Evolutionary conservation across 2,113 vertebrate genomes (phyloP).

Genomic region (Percopsis transmontana): DNA sequence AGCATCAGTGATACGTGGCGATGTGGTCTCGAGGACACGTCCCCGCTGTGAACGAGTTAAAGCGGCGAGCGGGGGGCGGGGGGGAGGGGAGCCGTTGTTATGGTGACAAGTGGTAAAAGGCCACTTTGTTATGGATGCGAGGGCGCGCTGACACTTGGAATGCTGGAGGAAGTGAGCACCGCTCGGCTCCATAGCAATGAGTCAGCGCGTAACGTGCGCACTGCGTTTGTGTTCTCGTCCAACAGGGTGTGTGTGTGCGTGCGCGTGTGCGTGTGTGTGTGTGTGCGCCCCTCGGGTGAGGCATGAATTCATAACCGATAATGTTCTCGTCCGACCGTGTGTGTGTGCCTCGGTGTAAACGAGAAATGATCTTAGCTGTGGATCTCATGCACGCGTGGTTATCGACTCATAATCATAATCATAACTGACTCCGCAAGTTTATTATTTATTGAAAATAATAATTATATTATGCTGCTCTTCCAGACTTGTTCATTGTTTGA

Average conservation of each 20-base stretch:
- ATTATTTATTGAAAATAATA: background rate
- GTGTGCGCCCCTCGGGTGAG: background rate
- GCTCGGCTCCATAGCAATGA: background rate
- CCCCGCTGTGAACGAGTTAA: background rate
- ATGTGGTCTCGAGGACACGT: background rate
- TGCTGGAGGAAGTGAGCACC: background rate
- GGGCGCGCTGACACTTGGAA: background rate
- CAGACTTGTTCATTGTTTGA: background rate
- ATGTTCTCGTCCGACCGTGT: background rate
- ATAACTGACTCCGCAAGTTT: background rate
- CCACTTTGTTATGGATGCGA: constrained; percentile 1
- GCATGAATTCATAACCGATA: too few species aligned
- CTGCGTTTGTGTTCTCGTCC: background rate
- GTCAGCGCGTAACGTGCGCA: background rate
- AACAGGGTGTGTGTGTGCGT: background rate
- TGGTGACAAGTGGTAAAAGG: background rate
- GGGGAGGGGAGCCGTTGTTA: background rate
- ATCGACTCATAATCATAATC: background rate
- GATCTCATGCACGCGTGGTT: background rate
- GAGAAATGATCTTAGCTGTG: background rate
- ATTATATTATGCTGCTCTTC: too few species aligned
- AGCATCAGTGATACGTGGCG: too few species aligned
- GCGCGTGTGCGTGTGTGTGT: background rate
- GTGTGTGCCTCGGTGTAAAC: background rate
- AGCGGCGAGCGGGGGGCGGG: background rate